A percentile compares a stretch with the other conserved stretches of the same genome.
phyloP scores from a whole-genome alignment of 2,888 invertebrate species.

The Pyrrhosoma nymphula region DNA sequence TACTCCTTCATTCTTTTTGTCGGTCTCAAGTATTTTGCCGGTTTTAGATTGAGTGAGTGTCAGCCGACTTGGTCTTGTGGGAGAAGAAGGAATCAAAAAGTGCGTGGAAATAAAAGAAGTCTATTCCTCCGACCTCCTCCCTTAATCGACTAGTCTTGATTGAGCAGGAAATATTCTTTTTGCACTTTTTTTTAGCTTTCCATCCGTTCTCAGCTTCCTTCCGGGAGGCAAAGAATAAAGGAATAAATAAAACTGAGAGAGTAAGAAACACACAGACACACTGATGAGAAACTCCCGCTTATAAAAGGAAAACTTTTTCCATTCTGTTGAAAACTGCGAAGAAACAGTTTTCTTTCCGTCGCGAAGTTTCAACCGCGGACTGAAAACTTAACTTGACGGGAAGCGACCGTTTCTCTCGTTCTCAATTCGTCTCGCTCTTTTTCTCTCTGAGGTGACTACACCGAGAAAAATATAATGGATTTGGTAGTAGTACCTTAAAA shows the following conservation, averaged over 20 bases:
- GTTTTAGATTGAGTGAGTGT: background rate
- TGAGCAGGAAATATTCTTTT: conserved; percentile 47
- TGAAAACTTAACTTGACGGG: background rate
- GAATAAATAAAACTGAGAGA: background rate
- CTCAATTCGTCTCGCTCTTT: background rate
- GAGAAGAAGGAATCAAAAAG: conserved; percentile 30
- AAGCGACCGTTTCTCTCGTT: background rate
- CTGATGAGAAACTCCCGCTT: background rate
- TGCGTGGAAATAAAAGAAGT: conserved; percentile 48
- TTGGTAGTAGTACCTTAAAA: background rate
- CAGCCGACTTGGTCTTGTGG: conserved; percentile 13
- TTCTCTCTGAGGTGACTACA: background rate
- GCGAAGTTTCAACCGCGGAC: conserved; percentile 11
- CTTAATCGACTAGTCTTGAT: conserved; percentile 29
- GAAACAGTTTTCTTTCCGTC: conserved; percentile 34
- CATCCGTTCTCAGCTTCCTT: background rate
- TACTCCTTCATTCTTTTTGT: background rate
- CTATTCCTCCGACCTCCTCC: background rate
- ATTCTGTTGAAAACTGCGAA: conserved; percentile 24
- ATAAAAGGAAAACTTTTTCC: conserved; percentile 49
- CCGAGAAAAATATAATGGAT: background rate
- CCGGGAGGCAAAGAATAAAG: background rate
- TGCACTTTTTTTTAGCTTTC: background rate
- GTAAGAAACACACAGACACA: too few relatives aligned
- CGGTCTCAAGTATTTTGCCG: background rate